These are phyloP conservation scores for Agelas oroides DNA, from an alignment of 37 sponge, comb jelly and placozoan genomes.

Conservation along the genomic window DNA sequence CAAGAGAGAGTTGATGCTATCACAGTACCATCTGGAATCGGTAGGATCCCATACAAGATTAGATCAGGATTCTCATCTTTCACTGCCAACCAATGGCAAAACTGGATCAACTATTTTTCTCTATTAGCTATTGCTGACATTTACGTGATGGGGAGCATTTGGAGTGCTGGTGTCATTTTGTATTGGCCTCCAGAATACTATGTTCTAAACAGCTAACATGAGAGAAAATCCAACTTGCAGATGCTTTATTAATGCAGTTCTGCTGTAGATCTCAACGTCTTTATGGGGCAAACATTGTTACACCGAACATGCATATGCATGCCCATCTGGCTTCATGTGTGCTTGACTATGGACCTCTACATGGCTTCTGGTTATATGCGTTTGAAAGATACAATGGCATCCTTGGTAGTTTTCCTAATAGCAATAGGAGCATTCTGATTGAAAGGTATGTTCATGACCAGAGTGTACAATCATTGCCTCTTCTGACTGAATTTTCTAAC, in stretches of 20 bases:
- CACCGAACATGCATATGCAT: slow-evolving; percentile 18
- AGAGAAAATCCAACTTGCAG: background rate
- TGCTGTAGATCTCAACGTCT: background rate
- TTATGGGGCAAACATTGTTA: background rate
- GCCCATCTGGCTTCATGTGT: background rate
- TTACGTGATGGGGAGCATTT: background rate
- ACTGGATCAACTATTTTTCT: background rate
- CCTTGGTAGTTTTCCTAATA: background rate
- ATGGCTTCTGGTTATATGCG: background rate
- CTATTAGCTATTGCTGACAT: background rate
- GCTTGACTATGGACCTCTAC: background rate
- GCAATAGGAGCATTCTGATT: too few relatives aligned
- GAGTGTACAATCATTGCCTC: too few relatives aligned
- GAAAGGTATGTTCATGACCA: too few relatives aligned
- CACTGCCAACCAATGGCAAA: background rate
- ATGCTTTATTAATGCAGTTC: background rate
- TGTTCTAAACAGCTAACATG: background rate
- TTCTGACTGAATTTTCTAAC: too few relatives aligned
- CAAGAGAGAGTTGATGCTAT: background rate
- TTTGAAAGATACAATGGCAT: slow-evolving; percentile 22
- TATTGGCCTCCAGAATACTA: background rate
- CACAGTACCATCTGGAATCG: slow-evolving; percentile 34
- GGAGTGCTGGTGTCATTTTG: background rate
- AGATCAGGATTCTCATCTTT: slow-evolving; percentile 8
- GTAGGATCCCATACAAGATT: slow-evolving; percentile 44